Evolutionary conservation across 2,888 invertebrate genomes (phyloP).

Genomic region (Tortricodes alternella): DNA sequence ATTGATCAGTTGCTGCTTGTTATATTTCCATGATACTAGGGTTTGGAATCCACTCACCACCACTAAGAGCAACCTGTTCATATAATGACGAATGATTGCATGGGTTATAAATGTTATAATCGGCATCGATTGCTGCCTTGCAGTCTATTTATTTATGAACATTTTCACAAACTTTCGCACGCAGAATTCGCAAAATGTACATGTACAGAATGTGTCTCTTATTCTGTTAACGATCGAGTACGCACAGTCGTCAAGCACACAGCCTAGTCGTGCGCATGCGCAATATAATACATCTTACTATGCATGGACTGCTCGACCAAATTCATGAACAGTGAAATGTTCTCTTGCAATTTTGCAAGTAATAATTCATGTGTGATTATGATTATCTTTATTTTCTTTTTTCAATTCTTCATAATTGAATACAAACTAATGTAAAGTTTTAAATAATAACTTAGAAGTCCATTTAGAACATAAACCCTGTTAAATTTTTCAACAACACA

Average conservation of each 20-base stretch:
- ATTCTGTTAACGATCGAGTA: conserved; percentile 37
- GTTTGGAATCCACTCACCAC: neutral
- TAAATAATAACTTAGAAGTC: conserved; percentile 6
- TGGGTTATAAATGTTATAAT: conserved; percentile 10
- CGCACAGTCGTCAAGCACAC: conserved; percentile 32
- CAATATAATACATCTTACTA: conserved; percentile 46
- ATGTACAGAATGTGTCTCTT: neutral
- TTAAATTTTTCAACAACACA: conserved; percentile 13
- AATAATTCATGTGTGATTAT: conserved; percentile 54
- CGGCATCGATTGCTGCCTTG: conserved; percentile 1
- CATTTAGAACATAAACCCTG: conserved; percentile 8
- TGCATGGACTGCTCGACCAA: conserved; percentile 51
- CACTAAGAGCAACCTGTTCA: conserved; percentile 3
- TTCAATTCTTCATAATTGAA: too few relatives aligned
- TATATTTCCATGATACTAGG: neutral
- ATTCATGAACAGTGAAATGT: conserved; percentile 67
- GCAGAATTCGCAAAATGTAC: neutral
- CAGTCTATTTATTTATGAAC: conserved; percentile 11
- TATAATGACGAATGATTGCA: conserved; percentile 6
- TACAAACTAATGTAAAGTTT: too few relatives aligned
- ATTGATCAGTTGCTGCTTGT: conserved; percentile 1
- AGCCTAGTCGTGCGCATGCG: conserved; percentile 5
- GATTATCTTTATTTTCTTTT: conserved; percentile 9
- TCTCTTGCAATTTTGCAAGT: conserved; percentile 55
- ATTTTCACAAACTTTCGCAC: conserved; percentile 1